phyloP scores from a whole-genome alignment of 1,140 invertebrate species.

The Penaeus vannamei region DNA sequence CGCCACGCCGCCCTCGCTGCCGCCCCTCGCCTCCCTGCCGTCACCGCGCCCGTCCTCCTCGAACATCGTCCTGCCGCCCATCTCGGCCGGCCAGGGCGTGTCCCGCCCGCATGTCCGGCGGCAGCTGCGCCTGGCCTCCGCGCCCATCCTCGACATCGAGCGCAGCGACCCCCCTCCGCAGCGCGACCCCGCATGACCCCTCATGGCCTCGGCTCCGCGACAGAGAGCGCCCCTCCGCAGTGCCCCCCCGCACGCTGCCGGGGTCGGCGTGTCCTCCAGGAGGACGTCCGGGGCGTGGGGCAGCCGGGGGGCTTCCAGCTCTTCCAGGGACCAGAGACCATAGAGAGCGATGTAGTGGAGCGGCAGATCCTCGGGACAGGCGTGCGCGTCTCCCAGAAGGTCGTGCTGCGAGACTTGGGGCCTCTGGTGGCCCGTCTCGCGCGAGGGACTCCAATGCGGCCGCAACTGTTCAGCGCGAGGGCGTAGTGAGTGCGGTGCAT shows the following conservation, averaged over 20 bases:
- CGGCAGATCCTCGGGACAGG: no score
- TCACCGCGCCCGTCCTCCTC: conserved; percentile 30
- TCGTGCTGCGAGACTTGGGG: no score
- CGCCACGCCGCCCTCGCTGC: conserved; percentile 51
- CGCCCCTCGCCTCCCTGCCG: conserved; percentile 47
- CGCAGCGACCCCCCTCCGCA: conserved; percentile 21
- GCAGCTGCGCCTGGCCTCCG: conserved; percentile 58
- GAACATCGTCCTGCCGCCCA: conserved; percentile 53
- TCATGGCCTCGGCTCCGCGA: conserved; percentile 33
- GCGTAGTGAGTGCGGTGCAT: no score
- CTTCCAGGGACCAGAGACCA: no score
- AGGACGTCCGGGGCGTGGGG: not conserved
- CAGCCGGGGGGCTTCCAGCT: no score
- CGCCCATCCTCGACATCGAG: conserved; percentile 49
- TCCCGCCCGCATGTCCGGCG: conserved; percentile 54
- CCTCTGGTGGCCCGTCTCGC: no score
- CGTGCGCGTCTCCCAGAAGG: no score
- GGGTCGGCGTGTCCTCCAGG: not conserved
- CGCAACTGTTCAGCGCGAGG: no score
- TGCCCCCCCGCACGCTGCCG: not conserved
- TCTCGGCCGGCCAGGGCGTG: conserved; percentile 42
- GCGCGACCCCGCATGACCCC: conserved; percentile 40
- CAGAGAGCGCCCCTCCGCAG: not conserved
- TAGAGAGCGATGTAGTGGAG: no score
- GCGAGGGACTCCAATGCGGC: no score